Percentiles rank a stretch among this genome's conserved stretches.
Conservation (phyloP, 2,797 vertebrate species). For the Acestrorhynchus altus region DNA sequence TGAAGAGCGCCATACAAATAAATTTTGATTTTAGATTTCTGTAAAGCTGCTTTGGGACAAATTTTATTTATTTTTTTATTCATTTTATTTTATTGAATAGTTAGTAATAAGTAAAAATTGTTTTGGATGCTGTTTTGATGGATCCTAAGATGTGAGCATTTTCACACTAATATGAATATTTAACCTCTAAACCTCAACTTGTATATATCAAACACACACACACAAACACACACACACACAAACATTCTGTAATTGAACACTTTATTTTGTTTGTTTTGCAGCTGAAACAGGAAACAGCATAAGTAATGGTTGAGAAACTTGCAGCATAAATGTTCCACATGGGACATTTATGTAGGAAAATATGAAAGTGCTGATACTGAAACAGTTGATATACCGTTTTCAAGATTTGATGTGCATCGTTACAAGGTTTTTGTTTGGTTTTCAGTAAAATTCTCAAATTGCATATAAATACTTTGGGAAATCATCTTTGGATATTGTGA, state of each 20-base stretch:
- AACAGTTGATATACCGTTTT: slow-evolving; percentile 11
- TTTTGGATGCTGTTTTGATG: too few species aligned
- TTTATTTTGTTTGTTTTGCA: slow-evolving; percentile 77
- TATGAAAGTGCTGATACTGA: neutral
- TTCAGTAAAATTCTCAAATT: slow-evolving; percentile 25
- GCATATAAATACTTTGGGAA: slow-evolving; percentile 54
- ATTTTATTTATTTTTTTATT: too few species aligned
- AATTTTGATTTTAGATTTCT: too few species aligned
- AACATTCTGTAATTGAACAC: slow-evolving; percentile 63
- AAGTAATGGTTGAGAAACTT: slow-evolving; percentile 63
- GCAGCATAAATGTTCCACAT: slow-evolving; percentile 56
- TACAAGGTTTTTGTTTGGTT: slow-evolving; percentile 1
- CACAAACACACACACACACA: slow-evolving; percentile 32
- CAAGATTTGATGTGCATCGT: slow-evolving; percentile 13
- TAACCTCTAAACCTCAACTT: neutral
- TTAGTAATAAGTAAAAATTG: too few species aligned
- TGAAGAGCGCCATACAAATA: too few species aligned
- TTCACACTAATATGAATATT: too few species aligned
- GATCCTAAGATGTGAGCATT: too few species aligned
- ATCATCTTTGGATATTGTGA: slow-evolving; percentile 37
- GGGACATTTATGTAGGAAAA: slow-evolving; percentile 43
- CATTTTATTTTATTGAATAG: too few species aligned
- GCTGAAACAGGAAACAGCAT: slow-evolving; percentile 69
- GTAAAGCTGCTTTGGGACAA: too few species aligned
- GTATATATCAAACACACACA: slow-evolving; percentile 30